These are phyloP conservation scores for Limnephilus auricula DNA, from an alignment of 2,888 invertebrate species.

Conservation along the genomic window DNA sequence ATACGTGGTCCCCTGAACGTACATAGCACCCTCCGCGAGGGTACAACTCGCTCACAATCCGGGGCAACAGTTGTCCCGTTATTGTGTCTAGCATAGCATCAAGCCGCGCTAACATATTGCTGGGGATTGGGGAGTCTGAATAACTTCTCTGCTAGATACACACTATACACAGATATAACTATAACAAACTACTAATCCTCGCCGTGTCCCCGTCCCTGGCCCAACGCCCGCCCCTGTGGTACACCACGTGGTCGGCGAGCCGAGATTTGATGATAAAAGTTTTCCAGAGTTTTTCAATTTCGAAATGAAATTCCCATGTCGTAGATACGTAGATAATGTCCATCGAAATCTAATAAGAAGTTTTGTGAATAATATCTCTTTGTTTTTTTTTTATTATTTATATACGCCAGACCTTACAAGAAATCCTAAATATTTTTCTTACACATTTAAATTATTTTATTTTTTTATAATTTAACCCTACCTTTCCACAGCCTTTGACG, in stretches of 20 bases:
- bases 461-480: neutral
- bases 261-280: slow-evolving; percentile 2
- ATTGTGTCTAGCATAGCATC: slow-evolving; percentile 50
- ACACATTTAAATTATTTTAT: neutral
- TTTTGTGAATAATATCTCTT: neutral
- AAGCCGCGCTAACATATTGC: slow-evolving; percentile 31
- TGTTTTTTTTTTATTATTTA: neutral
- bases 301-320: neutral
- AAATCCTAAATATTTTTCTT: neutral
- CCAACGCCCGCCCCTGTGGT: neutral
- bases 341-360: neutral
- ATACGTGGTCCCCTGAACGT: neutral
- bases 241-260: neutral
- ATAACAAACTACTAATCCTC: neutral
- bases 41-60: slow-evolving; percentile 19
- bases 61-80: slow-evolving; percentile 64
- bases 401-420: neutral
- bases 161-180: slow-evolving; percentile 20
- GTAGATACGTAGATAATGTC: neutral
- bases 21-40: slow-evolving; percentile 10
- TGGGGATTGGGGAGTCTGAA: neutral
- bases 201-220: neutral
- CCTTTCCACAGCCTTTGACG: neutral
- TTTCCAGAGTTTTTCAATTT: neutral
- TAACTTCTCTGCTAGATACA: slow-evolving; percentile 26